A percentile compares a stretch with the other conserved stretches of the same genome.
Conservation (phyloP, 2,113 vertebrate species). For the Trichomycterus rosablanca region DNA sequence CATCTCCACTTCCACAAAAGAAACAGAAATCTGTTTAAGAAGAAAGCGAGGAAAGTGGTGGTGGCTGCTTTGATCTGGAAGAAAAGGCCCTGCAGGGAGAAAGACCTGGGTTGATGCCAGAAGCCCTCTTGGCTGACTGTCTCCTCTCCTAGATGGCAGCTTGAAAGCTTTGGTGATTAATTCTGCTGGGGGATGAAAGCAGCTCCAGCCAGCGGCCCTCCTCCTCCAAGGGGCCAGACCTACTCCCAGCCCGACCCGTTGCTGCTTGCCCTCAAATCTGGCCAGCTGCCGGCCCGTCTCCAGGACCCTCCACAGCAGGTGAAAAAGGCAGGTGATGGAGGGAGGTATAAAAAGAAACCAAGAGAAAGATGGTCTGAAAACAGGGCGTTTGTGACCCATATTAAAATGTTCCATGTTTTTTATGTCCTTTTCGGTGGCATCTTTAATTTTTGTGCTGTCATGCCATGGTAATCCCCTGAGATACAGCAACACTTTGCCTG, state of each 20-base stretch:
- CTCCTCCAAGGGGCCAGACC: constrained; percentile 31
- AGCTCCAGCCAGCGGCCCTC: constrained; percentile 36
- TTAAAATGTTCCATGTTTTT: constrained; percentile 19
- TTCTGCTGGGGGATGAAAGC: constrained; percentile 75
- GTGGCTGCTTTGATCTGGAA: constrained; percentile 45
- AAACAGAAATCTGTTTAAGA: constrained; percentile 20
- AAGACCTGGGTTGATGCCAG: constrained; percentile 43
- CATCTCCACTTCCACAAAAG: constrained; percentile 35
- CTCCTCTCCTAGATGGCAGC: constrained; percentile 59
- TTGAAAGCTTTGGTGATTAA: constrained; percentile 75
- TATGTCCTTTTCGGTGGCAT: constrained; percentile 22
- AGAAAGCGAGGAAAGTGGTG: constrained; percentile 7
- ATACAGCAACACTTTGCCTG: constrained; percentile 38
- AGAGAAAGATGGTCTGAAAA: too few species aligned
- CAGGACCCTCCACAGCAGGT: constrained; percentile 33
- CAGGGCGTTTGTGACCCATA: not conserved
- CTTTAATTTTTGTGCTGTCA: constrained; percentile 33
- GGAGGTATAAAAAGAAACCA: not conserved
- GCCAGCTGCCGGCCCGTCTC: constrained; percentile 49
- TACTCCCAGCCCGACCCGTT: constrained; percentile 35
- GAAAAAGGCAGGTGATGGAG: constrained; percentile 21
- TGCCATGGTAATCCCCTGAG: constrained; percentile 39
- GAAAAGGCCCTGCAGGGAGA: constrained; percentile 42
- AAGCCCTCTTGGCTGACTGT: constrained; percentile 47
- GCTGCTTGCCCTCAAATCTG: constrained; percentile 35